Evolutionary conservation across 2,888 invertebrate species (phyloP), one percentile per base, ranked within the genome.

Genomic region (Tipula unca): DNA sequence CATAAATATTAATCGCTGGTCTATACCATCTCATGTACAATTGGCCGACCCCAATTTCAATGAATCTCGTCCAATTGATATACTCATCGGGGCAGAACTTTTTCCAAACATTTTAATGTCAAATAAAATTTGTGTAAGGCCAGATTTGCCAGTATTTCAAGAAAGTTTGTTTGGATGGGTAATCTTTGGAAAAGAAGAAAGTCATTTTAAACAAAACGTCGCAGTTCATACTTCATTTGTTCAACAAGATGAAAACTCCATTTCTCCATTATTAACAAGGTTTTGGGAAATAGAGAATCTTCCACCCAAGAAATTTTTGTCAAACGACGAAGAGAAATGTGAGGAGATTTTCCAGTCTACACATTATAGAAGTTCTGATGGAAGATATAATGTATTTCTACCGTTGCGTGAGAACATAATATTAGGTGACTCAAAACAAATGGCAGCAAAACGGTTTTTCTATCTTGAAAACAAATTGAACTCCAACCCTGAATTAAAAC

Each of bases 311-410:
- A 32, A 32, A 86, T 25, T 85, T 20, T 42, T 86, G 17, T 86
- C 87, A 14, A 25, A 29, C 1, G 86, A 86, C 10, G 87, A 87
- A 85, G 69, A 86, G 35, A 36, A 39, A 69, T 87, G 87, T 82
- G 87, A 88, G 86, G 35, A 85, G 1, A 86, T 87, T 84, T 87
- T 88, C 85, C n/a, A 82, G 14, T 83, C 86, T 54, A 87, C 86
- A 6, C 84, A 84, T 10, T 85, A 25, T 4, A 84, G 86, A 32
- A 32, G 86, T 35, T 10, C 1, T 20, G 42, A 86, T 2, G 87
- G 87, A 10, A 25, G 87, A 39, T 88, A 87, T 82, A 29, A 87
- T 17, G 87, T 87, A 3, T 86, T 84, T 17, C 84, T 88, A 42
- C 87, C 87, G n/a, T 87, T 87, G 17, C 86, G 86, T 69, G 42